phyloP scores from a whole-genome alignment of 2,113 vertebrate species.

The Cyanoramphus novaezelandiae region DNA sequence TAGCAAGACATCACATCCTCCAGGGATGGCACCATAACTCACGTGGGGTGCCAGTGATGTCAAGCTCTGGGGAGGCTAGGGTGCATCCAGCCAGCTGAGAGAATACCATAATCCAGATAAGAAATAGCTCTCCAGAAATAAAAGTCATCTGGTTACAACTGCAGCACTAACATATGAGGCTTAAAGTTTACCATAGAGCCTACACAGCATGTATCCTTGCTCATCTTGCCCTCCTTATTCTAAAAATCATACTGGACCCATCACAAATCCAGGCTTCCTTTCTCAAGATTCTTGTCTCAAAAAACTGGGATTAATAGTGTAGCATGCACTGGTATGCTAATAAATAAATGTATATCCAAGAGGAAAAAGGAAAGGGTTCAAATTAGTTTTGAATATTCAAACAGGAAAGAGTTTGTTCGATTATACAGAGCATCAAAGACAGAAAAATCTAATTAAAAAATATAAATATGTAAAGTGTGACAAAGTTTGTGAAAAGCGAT shows the following conservation, averaged over 20 bases:
- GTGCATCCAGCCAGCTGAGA: background rate
- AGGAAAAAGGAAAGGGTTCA: background rate
- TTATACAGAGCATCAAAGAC: background rate
- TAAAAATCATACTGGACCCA: background rate
- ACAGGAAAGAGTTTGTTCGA: background rate
- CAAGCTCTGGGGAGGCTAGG: background rate
- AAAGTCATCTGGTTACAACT: background rate
- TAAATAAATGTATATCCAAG: background rate
- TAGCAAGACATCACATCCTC: background rate
- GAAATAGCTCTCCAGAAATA: background rate
- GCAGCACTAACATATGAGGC: rapidly evolving
- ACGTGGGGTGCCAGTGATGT: rapidly evolving
- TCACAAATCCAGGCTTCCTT: background rate
- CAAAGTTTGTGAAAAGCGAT: background rate
- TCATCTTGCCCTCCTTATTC: background rate
- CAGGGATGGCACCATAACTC: background rate
- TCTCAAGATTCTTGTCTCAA: background rate
- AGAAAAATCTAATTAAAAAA: background rate
- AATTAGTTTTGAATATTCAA: background rate
- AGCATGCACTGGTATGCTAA: background rate
- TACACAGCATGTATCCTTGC: background rate
- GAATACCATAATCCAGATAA: background rate
- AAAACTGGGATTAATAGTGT: background rate
- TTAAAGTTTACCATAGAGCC: rapidly evolving
- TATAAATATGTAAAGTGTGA: background rate